Evolutionary conservation across 1,140 invertebrate species (phyloP), one percentile per base, ranked within the genome.

Genomic region (Chironomus tepperi): DNA sequence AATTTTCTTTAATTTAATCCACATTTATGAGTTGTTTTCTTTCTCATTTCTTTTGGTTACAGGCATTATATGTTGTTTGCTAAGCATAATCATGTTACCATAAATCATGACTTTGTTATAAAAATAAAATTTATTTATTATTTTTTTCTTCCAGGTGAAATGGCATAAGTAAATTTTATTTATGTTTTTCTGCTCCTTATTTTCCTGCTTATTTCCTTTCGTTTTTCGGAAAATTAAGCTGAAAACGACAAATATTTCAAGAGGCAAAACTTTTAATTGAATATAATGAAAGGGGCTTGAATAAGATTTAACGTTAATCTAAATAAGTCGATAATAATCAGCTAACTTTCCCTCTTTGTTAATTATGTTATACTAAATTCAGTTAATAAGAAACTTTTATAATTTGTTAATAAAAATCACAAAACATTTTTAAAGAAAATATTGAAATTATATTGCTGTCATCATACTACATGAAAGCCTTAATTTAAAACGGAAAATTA

Each of bases 81-180:
- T 57, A 57, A 57, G n/a, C 47, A 57, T 57, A 57, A 57, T 57
- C 47, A 15, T 57, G 47, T 57, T 57, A 57, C 47, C 47, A 57
- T 57, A 57, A 57, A 57, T 57, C 47, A 57, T 57, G 47, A 57
- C 47, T 47, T 9, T 47, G 24, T 34, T 34, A 19, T 72, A 19
- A 72, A 19, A 72, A 72, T 72, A 18, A 19, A 72, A 72, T 72
- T n/a, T 72, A n/a, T 72, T 72, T 72, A 72, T 72, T 18, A 72
- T 72, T 73, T 73, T 73, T 19, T 73, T 47, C 43, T 57, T 15
- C 24, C 24, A 34, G 24, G 24, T 34, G 24, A 34, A 34, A 34
- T 57, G n/a, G 70, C 34, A 72, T 72, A 72, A 24, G 70, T 24
- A 72, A 21, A 72, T 72, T 72, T 72, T 72, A 72, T 57, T 57